Evolutionary conservation across 2,888 invertebrate species (phyloP).

Genomic region (Metallyticus violacea): DNA sequence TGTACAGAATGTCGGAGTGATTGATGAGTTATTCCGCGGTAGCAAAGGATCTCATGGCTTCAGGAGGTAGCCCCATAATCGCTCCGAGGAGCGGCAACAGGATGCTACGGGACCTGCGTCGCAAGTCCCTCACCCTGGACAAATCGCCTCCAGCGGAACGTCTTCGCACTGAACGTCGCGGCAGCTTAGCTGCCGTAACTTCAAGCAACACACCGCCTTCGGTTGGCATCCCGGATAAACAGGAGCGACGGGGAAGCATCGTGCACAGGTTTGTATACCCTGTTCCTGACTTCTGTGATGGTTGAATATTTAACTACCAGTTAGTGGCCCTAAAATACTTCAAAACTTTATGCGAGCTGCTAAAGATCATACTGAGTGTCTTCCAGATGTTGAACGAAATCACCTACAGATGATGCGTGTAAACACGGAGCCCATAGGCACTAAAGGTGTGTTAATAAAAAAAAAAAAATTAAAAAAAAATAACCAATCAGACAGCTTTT

Average conservation of each 20-base stretch:
- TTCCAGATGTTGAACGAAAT: too few relatives aligned
- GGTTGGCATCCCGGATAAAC: constrained; percentile 14
- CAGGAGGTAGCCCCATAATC: not conserved
- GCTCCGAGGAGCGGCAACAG: not conserved
- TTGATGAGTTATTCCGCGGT: not conserved
- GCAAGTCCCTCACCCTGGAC: constrained; percentile 40
- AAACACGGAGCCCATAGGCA: too few relatives aligned
- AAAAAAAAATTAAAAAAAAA: too few relatives aligned
- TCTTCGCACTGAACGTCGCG: constrained; percentile 36
- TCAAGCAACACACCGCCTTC: not conserved
- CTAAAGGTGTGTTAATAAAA: too few relatives aligned
- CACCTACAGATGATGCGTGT: too few relatives aligned
- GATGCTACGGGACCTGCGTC: constrained; percentile 38
- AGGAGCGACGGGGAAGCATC: constrained; percentile 38
- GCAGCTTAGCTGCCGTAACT: constrained; percentile 38
- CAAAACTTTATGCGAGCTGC: too few relatives aligned
- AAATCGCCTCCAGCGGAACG: constrained; percentile 35
- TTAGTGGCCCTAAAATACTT: too few relatives aligned
- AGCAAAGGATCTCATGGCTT: not conserved
- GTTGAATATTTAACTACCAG: too few relatives aligned
- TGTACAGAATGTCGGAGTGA: not conserved
- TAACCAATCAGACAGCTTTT: too few relatives aligned
- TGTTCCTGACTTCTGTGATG: too few relatives aligned
- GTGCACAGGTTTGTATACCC: constrained; percentile 38
- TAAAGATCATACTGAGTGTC: too few relatives aligned